phyloP scores from a whole-genome alignment of 37 sponge, comb jelly and placozoan genomes.

The Lycopodina hypogea region DNA sequence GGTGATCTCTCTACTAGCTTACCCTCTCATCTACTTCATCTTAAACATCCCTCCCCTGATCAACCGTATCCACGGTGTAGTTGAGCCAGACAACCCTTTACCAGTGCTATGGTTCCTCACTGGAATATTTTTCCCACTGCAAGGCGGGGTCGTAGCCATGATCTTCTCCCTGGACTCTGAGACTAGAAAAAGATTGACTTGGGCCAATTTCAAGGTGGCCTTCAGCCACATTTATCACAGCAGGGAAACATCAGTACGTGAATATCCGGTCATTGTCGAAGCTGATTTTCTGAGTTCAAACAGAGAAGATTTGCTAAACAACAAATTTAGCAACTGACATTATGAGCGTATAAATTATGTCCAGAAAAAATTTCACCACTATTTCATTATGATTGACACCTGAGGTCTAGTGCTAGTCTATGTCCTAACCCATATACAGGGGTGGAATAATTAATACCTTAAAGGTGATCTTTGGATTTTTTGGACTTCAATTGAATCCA shows the following conservation, averaged over 20 bases:
- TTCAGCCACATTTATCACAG: slow-evolving; percentile 2
- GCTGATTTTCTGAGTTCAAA: not conserved
- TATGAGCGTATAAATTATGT: no score
- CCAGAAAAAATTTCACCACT: no score
- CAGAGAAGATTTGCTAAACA: no score
- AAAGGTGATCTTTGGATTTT: no score
- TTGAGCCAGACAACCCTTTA: not conserved
- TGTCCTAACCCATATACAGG: no score
- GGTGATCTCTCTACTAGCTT: slow-evolving; percentile 35
- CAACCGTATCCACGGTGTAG: slow-evolving; percentile 31
- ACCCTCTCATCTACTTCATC: slow-evolving; percentile 48
- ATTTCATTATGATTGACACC: no score
- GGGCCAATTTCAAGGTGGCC: slow-evolving; percentile 9
- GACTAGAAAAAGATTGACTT: slow-evolving; percentile 23
- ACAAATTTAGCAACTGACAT: no score
- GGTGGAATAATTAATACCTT: no score
- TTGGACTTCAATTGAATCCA: no score
- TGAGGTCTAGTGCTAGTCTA: no score
- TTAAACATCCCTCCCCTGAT: slow-evolving; percentile 40
- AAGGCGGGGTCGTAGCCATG: slow-evolving; percentile 36
- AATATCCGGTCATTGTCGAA: slow-evolving; percentile 10
- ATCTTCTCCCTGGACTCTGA: slow-evolving; percentile 52
- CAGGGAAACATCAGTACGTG: not conserved
- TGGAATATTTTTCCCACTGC: slow-evolving; percentile 37
- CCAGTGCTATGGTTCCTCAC: slow-evolving; percentile 46